phyloP scores from a whole-genome alignment of 2,888 invertebrate species.

The Lissonota sp. region DNA sequence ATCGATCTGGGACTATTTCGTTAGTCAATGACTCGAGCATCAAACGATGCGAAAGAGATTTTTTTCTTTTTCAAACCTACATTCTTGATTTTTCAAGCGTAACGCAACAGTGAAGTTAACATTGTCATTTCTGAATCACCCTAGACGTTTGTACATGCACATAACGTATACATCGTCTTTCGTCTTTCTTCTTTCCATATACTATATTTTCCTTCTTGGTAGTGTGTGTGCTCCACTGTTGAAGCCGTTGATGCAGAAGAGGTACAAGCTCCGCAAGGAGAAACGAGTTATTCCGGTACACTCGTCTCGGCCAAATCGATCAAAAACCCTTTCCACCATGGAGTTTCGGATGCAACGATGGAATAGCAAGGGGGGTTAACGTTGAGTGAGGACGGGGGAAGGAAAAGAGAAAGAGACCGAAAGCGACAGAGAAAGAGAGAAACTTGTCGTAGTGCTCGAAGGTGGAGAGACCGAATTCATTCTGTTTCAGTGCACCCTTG shows the following conservation, averaged over 20 bases:
- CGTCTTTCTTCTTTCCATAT: constrained; percentile 44
- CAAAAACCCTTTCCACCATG: constrained; percentile 59
- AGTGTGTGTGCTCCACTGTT: constrained; percentile 60
- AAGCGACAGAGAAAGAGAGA: constrained; percentile 1
- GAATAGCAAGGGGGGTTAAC: constrained; percentile 19
- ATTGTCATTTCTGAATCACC: too few species aligned
- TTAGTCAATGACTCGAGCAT: too few species aligned
- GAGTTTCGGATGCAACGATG: constrained; percentile 54
- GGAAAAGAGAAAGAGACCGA: background rate
- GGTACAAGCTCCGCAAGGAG: constrained; percentile 65
- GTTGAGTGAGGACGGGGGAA: constrained; percentile 1
- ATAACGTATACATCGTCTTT: too few species aligned
- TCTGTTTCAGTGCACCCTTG: constrained; percentile 63
- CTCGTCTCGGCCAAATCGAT: constrained; percentile 67
- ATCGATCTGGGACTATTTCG: too few species aligned
- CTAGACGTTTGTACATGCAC: constrained; percentile 1
- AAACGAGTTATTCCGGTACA: constrained; percentile 67
- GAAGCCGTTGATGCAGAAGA: constrained; percentile 63
- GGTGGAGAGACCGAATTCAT: constrained; percentile 59
- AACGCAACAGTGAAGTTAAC: too few species aligned
- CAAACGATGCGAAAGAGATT: background rate
- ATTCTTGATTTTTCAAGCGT: too few species aligned
- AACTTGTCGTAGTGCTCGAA: constrained; percentile 56
- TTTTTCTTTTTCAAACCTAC: background rate
- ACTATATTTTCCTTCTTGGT: background rate